Evolutionary conservation across 1,140 invertebrate genomes (phyloP).

Genomic region (Venturia canescens): DNA sequence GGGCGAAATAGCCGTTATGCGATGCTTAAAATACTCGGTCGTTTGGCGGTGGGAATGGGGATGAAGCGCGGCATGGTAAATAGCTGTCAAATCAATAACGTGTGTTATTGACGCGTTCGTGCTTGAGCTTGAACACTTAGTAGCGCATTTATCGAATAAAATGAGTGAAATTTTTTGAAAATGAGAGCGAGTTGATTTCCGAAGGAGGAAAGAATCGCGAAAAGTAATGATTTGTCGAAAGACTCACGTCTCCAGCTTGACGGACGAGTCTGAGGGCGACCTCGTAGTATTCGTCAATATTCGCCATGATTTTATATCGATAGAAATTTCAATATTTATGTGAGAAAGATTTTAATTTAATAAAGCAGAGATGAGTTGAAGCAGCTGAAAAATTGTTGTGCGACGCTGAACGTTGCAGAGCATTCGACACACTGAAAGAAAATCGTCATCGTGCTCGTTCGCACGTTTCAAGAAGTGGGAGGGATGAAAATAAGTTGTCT

Average conservation of each 20-base stretch:
- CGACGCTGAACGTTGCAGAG: too few species aligned
- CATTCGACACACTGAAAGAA: too few species aligned
- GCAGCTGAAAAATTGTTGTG: too few species aligned
- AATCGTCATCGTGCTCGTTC: too few species aligned
- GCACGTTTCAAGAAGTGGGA: too few species aligned
- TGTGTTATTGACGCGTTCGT: background rate
- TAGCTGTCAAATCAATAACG: conserved; percentile 1
- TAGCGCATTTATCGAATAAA: background rate
- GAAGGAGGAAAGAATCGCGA: conserved; percentile 47
- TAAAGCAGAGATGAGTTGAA: background rate
- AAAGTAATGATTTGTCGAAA: conserved; percentile 18
- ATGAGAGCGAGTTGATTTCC: background rate
- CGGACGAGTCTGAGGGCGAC: conserved; percentile 75
- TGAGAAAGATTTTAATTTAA: background rate
- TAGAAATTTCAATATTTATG: too few species aligned
- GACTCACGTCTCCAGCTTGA: conserved; percentile 76
- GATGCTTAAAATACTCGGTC: too few species aligned
- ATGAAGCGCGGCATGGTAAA: background rate
- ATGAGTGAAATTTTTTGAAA: background rate
- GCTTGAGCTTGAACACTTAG: background rate
- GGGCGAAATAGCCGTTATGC: too few species aligned
- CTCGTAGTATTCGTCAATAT: conserved; percentile 76
- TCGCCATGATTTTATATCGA: conserved; percentile 47
- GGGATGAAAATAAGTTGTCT: too few species aligned
- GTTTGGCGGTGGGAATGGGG: background rate